Evolutionary conservation across 2,113 vertebrate genomes (phyloP).

Genomic region (Peromyscus leucopus): DNA sequence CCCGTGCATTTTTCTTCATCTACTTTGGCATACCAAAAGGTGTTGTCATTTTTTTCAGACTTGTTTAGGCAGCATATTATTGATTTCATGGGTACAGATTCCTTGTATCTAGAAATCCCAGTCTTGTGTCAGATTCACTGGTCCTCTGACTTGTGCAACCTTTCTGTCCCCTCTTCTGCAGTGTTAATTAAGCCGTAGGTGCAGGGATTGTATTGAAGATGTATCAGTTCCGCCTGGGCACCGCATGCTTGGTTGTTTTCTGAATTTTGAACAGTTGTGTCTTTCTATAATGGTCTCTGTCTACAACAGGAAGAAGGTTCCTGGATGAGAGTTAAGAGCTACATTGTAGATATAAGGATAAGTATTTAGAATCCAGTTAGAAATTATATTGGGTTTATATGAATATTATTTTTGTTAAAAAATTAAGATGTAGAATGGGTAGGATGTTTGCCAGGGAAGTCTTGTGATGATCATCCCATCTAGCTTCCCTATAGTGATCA

Average conservation of each 20-base stretch:
- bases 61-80: neutral
- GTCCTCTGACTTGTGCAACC: neutral
- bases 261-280: neutral
- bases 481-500: neutral
- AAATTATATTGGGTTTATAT: neutral
- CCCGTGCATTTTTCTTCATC: neutral
- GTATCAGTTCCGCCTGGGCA: too few species aligned
- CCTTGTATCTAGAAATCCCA: neutral
- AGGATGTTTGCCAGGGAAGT: neutral
- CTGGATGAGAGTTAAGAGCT: neutral
- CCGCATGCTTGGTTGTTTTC: neutral
- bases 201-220: neutral
- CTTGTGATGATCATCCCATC: neutral
- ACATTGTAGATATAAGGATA: neutral
- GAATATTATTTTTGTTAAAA: neutral
- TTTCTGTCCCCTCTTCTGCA: neutral
- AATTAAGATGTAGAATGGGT: neutral
- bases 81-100: neutral
- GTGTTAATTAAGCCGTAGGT: neutral
- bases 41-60: neutral
- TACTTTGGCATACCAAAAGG: neutral
- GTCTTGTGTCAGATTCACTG: neutral
- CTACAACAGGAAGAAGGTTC: neutral
- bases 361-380: neutral
- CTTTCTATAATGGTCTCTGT: neutral